phyloP scores from a whole-genome alignment of 2,888 invertebrate species.

The Drosophila neutralis region DNA sequence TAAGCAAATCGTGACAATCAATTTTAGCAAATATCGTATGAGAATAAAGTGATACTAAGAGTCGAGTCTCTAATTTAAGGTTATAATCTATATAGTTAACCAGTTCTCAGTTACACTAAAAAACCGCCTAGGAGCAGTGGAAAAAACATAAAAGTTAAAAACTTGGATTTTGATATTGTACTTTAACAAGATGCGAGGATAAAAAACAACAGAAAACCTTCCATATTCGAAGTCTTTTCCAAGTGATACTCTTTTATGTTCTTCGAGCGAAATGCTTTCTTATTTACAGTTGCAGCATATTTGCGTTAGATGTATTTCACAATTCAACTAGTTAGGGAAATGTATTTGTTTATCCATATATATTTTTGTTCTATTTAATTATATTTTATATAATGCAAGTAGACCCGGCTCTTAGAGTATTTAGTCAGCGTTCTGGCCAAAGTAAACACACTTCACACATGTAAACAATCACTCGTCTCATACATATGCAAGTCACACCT shows the following conservation, averaged over 20 bases:
- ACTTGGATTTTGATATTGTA: background rate
- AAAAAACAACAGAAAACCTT: background rate
- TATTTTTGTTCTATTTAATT: background rate
- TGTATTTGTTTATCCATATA: background rate
- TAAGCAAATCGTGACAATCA: background rate
- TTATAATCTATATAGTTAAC: no score
- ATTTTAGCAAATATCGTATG: no score
- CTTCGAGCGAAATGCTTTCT: background rate
- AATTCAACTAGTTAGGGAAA: background rate
- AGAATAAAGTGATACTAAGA: background rate
- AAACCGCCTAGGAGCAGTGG: no score
- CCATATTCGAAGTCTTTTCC: background rate
- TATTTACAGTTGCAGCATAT: background rate
- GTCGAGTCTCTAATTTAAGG: background rate
- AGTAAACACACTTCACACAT: conserved; percentile 2
- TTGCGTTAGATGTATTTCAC: background rate
- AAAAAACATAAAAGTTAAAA: background rate
- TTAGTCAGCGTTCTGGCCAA: background rate
- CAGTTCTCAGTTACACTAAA: no score
- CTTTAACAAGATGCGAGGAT: background rate
- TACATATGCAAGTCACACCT: conserved; percentile 40
- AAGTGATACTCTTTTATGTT: rapidly evolving
- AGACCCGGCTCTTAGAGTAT: conserved; percentile 14
- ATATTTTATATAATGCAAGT: background rate
- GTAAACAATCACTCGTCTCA: conserved; percentile 26